Evolutionary conservation across 2,888 invertebrate genomes (phyloP).

Genomic region (Campaea margaritaria): DNA sequence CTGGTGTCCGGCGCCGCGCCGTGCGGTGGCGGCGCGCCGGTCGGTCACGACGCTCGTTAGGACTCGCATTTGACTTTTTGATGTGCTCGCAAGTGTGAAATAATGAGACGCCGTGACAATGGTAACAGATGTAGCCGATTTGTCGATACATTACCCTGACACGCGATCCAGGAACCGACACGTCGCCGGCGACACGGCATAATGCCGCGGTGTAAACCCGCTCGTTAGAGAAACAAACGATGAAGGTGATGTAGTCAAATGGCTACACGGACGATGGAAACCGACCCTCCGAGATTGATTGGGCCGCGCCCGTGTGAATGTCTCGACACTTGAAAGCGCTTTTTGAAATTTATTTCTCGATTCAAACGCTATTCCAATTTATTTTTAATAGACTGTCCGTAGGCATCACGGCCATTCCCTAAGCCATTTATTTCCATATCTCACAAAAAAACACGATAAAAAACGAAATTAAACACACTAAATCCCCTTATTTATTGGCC

Average conservation of each 20-base stretch:
- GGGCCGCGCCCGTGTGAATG: constrained; percentile 35
- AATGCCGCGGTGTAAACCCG: constrained; percentile 20
- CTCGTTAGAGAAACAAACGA: constrained; percentile 44
- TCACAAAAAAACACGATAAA: constrained; percentile 43
- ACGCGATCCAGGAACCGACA: constrained; percentile 37
- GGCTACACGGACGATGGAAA: constrained; percentile 37
- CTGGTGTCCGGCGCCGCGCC: constrained; percentile 26
- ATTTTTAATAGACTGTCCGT: constrained; percentile 37
- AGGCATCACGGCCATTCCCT: constrained; percentile 26
- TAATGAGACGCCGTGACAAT: constrained; percentile 55
- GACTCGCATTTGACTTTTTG: constrained; percentile 47
- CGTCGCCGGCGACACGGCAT: not conserved
- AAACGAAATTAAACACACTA: constrained; percentile 47
- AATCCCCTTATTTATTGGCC: constrained; percentile 49
- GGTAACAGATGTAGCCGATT: constrained; percentile 44
- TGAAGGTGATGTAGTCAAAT: constrained; percentile 32
- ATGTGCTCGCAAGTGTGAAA: constrained; percentile 44
- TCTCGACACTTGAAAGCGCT: constrained; percentile 33
- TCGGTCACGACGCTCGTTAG: constrained; percentile 52
- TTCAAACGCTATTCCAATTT: constrained; percentile 43
- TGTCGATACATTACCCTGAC: constrained; percentile 44
- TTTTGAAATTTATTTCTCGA: constrained; percentile 33
- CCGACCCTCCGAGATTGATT: constrained; percentile 33
- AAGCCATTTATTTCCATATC: constrained; percentile 38
- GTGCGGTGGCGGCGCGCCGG: constrained; percentile 18